Conservation (phyloP, 2,113 vertebrate genomes). For the Hyperoodon ampullatus region DNA sequence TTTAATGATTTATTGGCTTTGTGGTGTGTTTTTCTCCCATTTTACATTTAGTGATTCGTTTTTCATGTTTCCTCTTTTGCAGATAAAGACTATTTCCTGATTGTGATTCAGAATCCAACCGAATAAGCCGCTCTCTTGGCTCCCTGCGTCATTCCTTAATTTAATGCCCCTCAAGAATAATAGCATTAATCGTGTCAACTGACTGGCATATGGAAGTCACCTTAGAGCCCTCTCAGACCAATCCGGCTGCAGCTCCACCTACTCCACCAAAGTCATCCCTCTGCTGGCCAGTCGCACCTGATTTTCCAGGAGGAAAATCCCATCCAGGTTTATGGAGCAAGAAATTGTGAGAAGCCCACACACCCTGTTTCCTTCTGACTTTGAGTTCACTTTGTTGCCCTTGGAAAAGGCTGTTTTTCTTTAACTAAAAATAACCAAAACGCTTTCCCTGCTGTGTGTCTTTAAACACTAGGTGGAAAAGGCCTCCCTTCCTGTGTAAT, state of each 20-base stretch:
- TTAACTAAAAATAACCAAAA: slow-evolving; percentile 77
- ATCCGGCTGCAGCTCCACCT: not conserved
- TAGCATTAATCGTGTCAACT: slow-evolving; percentile 65
- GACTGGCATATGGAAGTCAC: not conserved
- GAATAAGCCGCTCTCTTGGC: slow-evolving; percentile 84
- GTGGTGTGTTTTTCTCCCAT: not conserved
- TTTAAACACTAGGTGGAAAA: slow-evolving; percentile 54
- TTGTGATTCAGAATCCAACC: slow-evolving; percentile 96
- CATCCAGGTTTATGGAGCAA: not conserved
- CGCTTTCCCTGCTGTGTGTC: slow-evolving; percentile 40
- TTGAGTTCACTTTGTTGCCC: slow-evolving; percentile 40
- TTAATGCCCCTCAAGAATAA: slow-evolving; percentile 76
- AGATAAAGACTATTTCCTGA: slow-evolving; percentile 99
- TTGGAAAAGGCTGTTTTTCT: slow-evolving; percentile 68
- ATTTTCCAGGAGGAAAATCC: not conserved
- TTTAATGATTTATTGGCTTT: not conserved
- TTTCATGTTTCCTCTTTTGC: slow-evolving; percentile 67
- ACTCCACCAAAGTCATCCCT: not conserved
- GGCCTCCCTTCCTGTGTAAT: not conserved
- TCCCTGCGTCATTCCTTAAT: slow-evolving; percentile 72
- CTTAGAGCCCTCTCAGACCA: not conserved
- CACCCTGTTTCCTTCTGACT: slow-evolving; percentile 45
- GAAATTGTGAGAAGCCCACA: not conserved
- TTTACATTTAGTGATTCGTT: slow-evolving; percentile 47
- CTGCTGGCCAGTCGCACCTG: not conserved